phyloP scores from a whole-genome alignment of 1,140 invertebrate genomes.

The Phthorimaea operculella region DNA sequence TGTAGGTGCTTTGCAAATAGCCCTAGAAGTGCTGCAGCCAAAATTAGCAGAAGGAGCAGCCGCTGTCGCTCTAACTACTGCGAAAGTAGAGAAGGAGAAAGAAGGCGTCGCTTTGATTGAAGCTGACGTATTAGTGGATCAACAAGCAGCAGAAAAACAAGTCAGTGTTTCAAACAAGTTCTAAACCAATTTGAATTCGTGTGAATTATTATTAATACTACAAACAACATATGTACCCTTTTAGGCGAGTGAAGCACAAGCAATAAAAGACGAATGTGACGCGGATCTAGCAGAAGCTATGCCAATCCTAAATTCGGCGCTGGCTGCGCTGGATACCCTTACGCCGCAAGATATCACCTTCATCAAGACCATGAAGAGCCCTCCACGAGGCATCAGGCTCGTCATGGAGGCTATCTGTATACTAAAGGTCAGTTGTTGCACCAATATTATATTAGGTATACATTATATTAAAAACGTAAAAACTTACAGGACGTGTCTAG shows the following conservation, averaged over 20 bases:
- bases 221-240: not conserved
- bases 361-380: conserved; percentile 98
- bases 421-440: conserved; percentile 75
- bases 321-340: conserved; percentile 90
- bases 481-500: no score
- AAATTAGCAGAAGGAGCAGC: conserved; percentile 86
- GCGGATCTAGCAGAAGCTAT: conserved; percentile 92
- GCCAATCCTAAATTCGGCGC: conserved; percentile 91
- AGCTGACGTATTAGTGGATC: conserved; percentile 75
- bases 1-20: conserved; percentile 87
- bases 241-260: conserved; percentile 79
- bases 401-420: conserved; percentile 98
- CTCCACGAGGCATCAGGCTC: conserved; percentile 91
- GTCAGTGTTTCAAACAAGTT: conserved; percentile 18
- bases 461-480: no score
- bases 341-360: conserved; percentile 93
- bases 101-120: conserved; percentile 84
- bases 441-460: not conserved
- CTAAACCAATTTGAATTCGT: no score
- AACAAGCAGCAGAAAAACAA: conserved; percentile 74
- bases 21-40: conserved; percentile 87
- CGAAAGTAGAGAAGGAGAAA: conserved; percentile 84
- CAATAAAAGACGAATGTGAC: conserved; percentile 96
- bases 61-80: conserved; percentile 84
- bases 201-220: no score